Conservation (phyloP, 2,113 vertebrate genomes). For the Poeciliopsis turrubarensis region DNA sequence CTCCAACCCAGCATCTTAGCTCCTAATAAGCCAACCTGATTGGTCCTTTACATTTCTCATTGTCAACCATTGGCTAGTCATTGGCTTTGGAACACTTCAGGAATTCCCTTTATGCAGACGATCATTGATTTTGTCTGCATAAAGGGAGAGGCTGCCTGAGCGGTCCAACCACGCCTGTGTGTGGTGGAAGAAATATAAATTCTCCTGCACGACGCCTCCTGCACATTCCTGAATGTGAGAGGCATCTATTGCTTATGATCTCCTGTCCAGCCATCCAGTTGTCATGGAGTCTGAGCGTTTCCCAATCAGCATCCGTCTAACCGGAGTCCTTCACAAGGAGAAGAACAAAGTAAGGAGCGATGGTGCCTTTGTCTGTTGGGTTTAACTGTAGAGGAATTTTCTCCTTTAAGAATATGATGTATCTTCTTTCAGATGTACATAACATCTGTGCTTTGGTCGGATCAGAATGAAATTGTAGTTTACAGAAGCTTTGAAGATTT, state of each 20-base stretch:
- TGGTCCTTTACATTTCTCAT: background rate
- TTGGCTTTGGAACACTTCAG: background rate
- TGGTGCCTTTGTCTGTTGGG: background rate
- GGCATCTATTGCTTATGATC: background rate
- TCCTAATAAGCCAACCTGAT: background rate
- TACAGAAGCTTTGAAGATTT: slow-evolving; percentile 86
- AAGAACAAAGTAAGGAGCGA: slow-evolving; percentile 65
- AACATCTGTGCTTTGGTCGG: slow-evolving; percentile 88
- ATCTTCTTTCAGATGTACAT: slow-evolving; percentile 81
- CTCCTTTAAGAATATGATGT: background rate
- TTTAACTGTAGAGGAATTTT: background rate
- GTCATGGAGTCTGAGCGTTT: slow-evolving; percentile 68
- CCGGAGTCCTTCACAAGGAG: slow-evolving; percentile 77
- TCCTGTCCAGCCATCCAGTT: background rate
- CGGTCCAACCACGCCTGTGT: slow-evolving; percentile 36
- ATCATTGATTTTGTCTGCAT: background rate
- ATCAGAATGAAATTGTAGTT: slow-evolving; percentile 84
- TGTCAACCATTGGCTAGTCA: too few relatives aligned
- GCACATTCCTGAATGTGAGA: slow-evolving; percentile 6
- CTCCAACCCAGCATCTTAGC: background rate
- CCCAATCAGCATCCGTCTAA: slow-evolving; percentile 62
- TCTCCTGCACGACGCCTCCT: background rate
- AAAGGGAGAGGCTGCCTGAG: background rate
- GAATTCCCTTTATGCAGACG: slow-evolving; percentile 17
- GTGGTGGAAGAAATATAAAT: slow-evolving; percentile 13